These are phyloP conservation scores for Brienomyrus longianalis DNA, from an alignment of 2,113 vertebrate genomes.

Conservation along the genomic window DNA sequence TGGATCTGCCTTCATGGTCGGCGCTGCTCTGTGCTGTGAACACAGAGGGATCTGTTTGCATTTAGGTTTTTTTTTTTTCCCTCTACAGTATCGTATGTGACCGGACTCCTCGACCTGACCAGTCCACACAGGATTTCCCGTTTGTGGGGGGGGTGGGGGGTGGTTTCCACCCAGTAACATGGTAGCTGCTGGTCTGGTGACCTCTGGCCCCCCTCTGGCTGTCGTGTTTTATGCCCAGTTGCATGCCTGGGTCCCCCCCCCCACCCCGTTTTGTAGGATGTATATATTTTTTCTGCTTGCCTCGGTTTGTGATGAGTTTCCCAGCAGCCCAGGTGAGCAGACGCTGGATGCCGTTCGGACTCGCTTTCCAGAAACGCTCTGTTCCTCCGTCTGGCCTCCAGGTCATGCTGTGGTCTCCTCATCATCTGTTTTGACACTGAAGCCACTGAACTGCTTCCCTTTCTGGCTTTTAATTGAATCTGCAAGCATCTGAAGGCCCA, in stretches of 20 bases:
- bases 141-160: neutral
- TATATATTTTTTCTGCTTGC: neutral
- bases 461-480: slow-evolving; percentile 9
- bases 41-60: neutral
- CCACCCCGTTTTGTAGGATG: neutral
- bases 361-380: slow-evolving; percentile 2
- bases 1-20: neutral
- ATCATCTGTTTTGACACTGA: neutral
- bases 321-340: neutral
- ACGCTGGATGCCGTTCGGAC: neutral
- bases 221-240: neutral
- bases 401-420: neutral
- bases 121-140: neutral
- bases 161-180: neutral
- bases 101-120: neutral
- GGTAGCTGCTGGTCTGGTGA: neutral
- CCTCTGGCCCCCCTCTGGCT: neutral
- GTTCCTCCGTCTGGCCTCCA: neutral
- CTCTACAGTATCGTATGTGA: neutral
- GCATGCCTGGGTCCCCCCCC: neutral
- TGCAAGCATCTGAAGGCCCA: neutral
- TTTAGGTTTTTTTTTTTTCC: neutral
- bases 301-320: neutral
- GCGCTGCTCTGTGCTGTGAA: neutral
- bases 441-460: neutral